These are phyloP conservation scores for Melanocharis versteri DNA, from an alignment of 2,113 vertebrate species.

Conservation along the genomic window DNA sequence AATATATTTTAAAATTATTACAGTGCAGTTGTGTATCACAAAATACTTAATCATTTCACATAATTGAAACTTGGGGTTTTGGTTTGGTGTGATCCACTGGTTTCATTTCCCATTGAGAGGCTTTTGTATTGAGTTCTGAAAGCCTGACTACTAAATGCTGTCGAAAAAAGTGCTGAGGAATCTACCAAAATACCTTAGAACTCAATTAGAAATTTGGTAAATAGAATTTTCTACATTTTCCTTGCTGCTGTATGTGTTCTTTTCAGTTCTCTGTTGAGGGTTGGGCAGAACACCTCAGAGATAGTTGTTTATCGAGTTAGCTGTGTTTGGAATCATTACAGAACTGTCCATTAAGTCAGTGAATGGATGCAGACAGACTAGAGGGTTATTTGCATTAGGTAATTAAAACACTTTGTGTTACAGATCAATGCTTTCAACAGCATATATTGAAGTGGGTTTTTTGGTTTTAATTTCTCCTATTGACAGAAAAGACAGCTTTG, in stretches of 20 bases:
- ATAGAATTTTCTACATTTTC: background rate
- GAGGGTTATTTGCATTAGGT: background rate
- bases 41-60: background rate
- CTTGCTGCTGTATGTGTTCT: background rate
- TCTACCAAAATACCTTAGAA: background rate
- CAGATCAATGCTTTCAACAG: background rate
- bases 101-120: background rate
- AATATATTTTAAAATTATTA: background rate
- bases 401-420: background rate
- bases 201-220: background rate
- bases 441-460: slow-evolving; percentile 5
- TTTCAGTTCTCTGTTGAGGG: background rate
- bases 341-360: background rate
- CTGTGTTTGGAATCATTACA: background rate
- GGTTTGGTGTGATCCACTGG: background rate
- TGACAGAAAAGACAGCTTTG: slow-evolving; percentile 90
- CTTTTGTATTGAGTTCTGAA: background rate
- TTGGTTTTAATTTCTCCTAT: slow-evolving; percentile 36
- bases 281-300: background rate
- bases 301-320: background rate
- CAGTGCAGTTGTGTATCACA: background rate
- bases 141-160: background rate
- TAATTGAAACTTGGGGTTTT: background rate
- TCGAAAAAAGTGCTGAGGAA: background rate
- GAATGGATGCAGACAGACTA: background rate